These are phyloP conservation scores for Nasonia vitripennis DNA, from an alignment of 1,140 invertebrate species.

Conservation along the genomic window DNA sequence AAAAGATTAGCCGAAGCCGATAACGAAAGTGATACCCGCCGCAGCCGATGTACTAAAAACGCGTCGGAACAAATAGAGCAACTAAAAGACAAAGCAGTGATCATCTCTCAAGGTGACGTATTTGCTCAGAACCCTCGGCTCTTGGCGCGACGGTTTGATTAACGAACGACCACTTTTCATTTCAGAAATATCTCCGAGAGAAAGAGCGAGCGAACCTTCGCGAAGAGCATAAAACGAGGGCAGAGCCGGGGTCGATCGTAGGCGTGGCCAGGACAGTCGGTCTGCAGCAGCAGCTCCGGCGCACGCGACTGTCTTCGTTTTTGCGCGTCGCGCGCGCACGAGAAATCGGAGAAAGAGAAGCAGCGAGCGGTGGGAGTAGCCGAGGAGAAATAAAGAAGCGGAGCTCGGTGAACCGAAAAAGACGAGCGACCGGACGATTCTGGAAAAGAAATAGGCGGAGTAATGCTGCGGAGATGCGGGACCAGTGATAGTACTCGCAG, in stretches of 20 bases:
- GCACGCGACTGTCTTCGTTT: constrained; percentile 55
- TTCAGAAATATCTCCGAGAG: constrained; percentile 64
- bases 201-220: constrained; percentile 54
- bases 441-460: constrained; percentile 32
- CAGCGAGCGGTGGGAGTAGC: constrained; percentile 18
- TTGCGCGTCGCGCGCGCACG: constrained; percentile 46
- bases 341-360: constrained; percentile 46
- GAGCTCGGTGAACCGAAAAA: constrained; percentile 11
- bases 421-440: constrained; percentile 1
- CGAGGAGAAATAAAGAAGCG: constrained; percentile 30
- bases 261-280: constrained; percentile 60
- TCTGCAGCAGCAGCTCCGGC: constrained; percentile 23
- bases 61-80: neutral
- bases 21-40: neutral
- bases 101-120: constrained; percentile 45
- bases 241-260: constrained; percentile 59
- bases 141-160: constrained; percentile 63
- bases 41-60: neutral
- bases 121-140: constrained; percentile 21
- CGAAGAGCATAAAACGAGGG: constrained; percentile 55
- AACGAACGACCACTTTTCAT: constrained; percentile 71
- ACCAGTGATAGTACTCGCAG: constrained; percentile 34
- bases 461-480: neutral
- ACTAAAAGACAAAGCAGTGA: constrained; percentile 26
- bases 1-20: neutral